Conservation (phyloP, 2,888 invertebrate species). For the Sturmia bella region DNA sequence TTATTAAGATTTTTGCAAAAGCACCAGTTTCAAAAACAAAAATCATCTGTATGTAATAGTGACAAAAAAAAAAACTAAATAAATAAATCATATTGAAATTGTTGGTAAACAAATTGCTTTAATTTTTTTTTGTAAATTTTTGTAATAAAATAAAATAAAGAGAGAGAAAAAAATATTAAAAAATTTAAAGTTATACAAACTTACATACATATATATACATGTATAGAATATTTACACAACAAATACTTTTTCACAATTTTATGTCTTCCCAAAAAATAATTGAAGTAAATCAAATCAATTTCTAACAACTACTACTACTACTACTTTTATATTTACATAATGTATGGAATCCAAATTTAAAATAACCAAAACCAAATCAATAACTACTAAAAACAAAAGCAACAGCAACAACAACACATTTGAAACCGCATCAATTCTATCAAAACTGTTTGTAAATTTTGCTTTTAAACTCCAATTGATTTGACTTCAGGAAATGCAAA, state of each 20-base stretch:
- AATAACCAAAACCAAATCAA: slow-evolving; percentile 7
- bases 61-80: slow-evolving; percentile 5
- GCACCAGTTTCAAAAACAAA: slow-evolving; percentile 50
- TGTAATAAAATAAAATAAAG: slow-evolving; percentile 33
- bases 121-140: slow-evolving; percentile 65
- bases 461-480: slow-evolving; percentile 2
- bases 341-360: slow-evolving; percentile 19
- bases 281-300: slow-evolving; percentile 59
- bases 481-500: background rate
- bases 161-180: slow-evolving; percentile 1
- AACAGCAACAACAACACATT: background rate
- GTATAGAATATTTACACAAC: slow-evolving; percentile 47
- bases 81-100: slow-evolving; percentile 44
- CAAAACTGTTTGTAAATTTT: slow-evolving; percentile 2
- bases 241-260: slow-evolving; percentile 69
- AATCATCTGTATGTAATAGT: too few species aligned
- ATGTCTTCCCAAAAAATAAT: slow-evolving; percentile 70
- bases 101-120: slow-evolving; percentile 58
- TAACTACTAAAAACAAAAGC: background rate
- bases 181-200: slow-evolving; percentile 15
- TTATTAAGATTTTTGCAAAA: slow-evolving; percentile 60
- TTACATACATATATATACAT: slow-evolving; percentile 22
- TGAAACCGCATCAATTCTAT: background rate
- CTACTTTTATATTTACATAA: slow-evolving; percentile 29
- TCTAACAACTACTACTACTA: slow-evolving; percentile 35